Conservation (phyloP, 2,797 vertebrate species). For the Spinus olivaceus region DNA sequence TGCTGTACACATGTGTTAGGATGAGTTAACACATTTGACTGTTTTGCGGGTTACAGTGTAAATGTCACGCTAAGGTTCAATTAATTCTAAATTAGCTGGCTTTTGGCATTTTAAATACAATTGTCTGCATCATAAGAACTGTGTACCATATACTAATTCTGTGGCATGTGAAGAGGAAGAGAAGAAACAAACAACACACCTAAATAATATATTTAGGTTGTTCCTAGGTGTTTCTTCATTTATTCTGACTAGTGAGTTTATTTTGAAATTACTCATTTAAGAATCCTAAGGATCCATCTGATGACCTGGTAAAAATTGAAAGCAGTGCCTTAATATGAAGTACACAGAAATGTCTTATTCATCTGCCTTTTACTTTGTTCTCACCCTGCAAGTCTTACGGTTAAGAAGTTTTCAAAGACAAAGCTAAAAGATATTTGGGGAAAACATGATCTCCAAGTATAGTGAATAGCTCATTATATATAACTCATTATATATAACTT, state of each 20-base stretch:
- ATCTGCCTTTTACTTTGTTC: not conserved
- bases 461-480: not conserved
- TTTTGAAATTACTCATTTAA: not conserved
- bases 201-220: not conserved
- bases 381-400: not conserved
- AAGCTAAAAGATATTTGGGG: not conserved
- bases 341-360: not conserved
- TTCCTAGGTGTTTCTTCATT: not conserved
- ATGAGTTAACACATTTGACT: conserved; percentile 19
- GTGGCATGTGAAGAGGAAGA: not conserved
- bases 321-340: not conserved
- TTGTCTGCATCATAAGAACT: not conserved
- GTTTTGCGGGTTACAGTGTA: not conserved
- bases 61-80: conserved; percentile 26
- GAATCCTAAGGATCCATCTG: not conserved
- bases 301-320: not conserved
- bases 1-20: not conserved
- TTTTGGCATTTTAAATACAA: conserved; percentile 20
- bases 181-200: not conserved
- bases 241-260: not conserved
- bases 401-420: not conserved
- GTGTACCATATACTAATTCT: not conserved
- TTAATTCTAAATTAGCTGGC: conserved; percentile 1
- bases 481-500: not conserved
- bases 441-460: not conserved